phyloP scores from a whole-genome alignment of 2,113 vertebrate species.

The Notothenia rossii region DNA sequence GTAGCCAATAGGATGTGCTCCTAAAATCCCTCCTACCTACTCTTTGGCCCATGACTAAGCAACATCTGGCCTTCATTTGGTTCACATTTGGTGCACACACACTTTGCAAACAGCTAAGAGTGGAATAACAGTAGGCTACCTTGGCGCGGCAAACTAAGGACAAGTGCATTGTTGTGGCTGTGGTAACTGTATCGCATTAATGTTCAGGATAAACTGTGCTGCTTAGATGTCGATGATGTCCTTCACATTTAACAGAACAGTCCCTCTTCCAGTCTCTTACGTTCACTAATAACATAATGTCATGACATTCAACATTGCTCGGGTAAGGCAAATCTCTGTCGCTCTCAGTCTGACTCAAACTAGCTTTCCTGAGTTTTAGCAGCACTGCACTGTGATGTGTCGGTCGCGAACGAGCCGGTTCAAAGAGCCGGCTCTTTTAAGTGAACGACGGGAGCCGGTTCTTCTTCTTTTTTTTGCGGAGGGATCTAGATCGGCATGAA shows the following conservation, averaged over 20 bases:
- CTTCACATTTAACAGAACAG: slow-evolving; percentile 11
- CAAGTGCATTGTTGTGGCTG: slow-evolving; percentile 70
- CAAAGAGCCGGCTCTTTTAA: no score
- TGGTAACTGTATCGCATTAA: neutral
- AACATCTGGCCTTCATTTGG: slow-evolving; percentile 54
- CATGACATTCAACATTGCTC: neutral
- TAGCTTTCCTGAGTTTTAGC: no score
- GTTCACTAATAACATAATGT: neutral
- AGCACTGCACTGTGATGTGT: neutral
- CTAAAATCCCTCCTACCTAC: slow-evolving; percentile 77
- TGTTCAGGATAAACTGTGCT: neutral
- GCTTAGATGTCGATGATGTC: neutral
- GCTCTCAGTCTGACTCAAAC: neutral
- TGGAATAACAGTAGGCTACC: slow-evolving; percentile 62
- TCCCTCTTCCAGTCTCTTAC: neutral
- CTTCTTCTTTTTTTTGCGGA: no score
- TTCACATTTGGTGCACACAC: slow-evolving; percentile 39
- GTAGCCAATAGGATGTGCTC: slow-evolving; percentile 78
- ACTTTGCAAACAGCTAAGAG: neutral
- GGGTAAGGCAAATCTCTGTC: neutral
- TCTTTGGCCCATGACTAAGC: slow-evolving; percentile 77
- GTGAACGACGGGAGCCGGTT: no score
- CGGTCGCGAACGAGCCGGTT: no score
- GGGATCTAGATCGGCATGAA: no score
- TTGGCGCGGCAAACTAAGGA: slow-evolving; percentile 74